These are phyloP conservation scores for Carassius gibelio DNA, from an alignment of 2,113 vertebrate species.

Conservation along the genomic window DNA sequence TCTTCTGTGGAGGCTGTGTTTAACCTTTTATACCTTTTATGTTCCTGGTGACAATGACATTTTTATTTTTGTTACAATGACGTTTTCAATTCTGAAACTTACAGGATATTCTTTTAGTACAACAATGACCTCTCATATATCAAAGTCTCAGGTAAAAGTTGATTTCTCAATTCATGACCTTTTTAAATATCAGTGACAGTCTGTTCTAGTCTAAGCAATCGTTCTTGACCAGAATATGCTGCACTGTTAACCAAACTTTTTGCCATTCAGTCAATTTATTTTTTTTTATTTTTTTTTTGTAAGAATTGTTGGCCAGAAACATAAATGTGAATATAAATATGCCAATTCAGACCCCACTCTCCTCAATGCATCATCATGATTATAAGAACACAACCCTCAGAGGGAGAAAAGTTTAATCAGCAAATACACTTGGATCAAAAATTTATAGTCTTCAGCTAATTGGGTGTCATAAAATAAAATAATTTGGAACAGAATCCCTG, in stretches of 20 bases:
- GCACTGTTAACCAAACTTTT: not conserved
- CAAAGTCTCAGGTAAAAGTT: too few species aligned
- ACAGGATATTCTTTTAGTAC: too few species aligned
- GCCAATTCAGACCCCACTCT: conserved; percentile 36
- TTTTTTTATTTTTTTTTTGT: too few species aligned
- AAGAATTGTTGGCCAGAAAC: conserved; percentile 16
- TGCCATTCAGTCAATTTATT: not conserved
- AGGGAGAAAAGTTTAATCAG: conserved; percentile 2
- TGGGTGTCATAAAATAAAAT: not conserved
- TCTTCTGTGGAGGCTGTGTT: too few species aligned
- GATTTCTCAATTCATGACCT: not conserved
- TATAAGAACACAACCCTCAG: not conserved
- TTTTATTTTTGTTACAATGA: too few species aligned
- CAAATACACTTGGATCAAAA: conserved; percentile 7
- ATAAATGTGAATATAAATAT: conserved; percentile 36
- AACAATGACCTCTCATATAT: too few species aligned
- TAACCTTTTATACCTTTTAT: too few species aligned
- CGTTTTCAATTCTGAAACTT: too few species aligned
- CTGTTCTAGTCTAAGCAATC: not conserved
- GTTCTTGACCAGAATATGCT: not conserved
- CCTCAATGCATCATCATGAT: not conserved
- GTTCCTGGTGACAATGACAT: too few species aligned
- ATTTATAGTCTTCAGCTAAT: not conserved
- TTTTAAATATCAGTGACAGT: not conserved
- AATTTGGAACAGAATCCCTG: not conserved